phyloP scores from a whole-genome alignment of 2,113 vertebrate species.

The Tyrannus savana region DNA sequence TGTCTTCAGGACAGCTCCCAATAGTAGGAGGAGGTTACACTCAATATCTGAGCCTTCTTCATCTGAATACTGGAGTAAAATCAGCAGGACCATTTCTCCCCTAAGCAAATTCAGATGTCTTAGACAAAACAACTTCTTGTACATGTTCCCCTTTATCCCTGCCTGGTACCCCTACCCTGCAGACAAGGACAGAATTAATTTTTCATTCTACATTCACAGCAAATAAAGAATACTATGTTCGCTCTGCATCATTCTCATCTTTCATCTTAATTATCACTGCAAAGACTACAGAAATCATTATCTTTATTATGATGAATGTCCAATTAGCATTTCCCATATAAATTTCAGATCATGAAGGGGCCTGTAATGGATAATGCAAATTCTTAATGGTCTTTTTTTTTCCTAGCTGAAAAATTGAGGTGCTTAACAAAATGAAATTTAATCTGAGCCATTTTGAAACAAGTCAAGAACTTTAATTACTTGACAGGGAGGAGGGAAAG shows the following conservation, averaged over 20 bases:
- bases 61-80: background rate
- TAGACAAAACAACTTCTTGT: background rate
- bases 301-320: constrained; percentile 77
- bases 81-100: background rate
- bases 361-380: constrained; percentile 76
- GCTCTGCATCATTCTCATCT: constrained; percentile 74
- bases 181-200: constrained; percentile 62
- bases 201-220: constrained; percentile 43
- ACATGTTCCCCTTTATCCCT: background rate
- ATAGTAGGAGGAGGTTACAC: background rate
- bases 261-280: constrained; percentile 80
- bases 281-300: constrained; percentile 80
- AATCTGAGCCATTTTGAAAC: constrained; percentile 76
- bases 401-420: constrained; percentile 75
- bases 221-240: constrained; percentile 72
- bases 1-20: constrained; percentile 19
- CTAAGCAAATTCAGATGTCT: background rate
- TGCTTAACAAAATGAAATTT: constrained; percentile 81
- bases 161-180: background rate
- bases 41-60: background rate
- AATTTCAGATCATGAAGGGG: constrained; percentile 78
- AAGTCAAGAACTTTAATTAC: constrained; percentile 80
- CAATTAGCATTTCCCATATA: constrained; percentile 82
- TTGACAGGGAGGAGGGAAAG: constrained; percentile 49
- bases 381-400: constrained; percentile 75